Conservation (phyloP, 1,140 invertebrate species). For the Drosophila miranda region DNA sequence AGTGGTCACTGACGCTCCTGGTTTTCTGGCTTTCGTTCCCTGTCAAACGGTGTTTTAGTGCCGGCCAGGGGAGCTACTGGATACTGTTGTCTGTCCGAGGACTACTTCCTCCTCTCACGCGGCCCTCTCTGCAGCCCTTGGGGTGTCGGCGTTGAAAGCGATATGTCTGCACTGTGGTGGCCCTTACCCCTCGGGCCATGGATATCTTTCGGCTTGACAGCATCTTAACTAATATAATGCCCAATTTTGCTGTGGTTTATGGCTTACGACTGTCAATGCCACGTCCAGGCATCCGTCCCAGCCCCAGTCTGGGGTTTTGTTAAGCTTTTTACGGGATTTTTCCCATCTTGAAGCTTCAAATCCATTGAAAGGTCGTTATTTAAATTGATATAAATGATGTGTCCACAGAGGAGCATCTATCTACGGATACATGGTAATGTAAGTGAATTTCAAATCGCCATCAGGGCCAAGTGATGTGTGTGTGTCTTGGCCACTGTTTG, state of each 20-base stretch:
- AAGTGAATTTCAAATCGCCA: slow-evolving; percentile 67
- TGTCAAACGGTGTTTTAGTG: slow-evolving; percentile 72
- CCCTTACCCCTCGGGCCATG: background rate
- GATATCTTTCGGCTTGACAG: slow-evolving; percentile 78
- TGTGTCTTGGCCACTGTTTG: slow-evolving; percentile 24
- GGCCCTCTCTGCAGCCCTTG: background rate
- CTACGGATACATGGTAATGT: slow-evolving; percentile 2
- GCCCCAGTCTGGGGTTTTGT: slow-evolving; percentile 4
- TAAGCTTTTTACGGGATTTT: slow-evolving; percentile 63
- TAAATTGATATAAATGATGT: slow-evolving; percentile 82
- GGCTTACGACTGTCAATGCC: slow-evolving; percentile 81
- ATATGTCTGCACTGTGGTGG: slow-evolving; percentile 47
- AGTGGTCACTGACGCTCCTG: slow-evolving; percentile 12
- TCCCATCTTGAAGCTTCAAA: slow-evolving; percentile 32
- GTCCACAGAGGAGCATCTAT: slow-evolving; percentile 12
- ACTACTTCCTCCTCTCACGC: background rate
- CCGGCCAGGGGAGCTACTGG: slow-evolving; percentile 16
- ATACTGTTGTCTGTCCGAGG: slow-evolving; percentile 4
- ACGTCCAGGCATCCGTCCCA: slow-evolving; percentile 60
- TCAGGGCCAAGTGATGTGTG: slow-evolving; percentile 18
- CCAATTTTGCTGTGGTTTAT: slow-evolving; percentile 81
- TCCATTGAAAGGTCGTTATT: slow-evolving; percentile 77
- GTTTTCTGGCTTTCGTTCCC: slow-evolving; percentile 46
- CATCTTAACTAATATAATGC: slow-evolving; percentile 82
- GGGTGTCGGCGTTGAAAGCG: slow-evolving; percentile 39